These are phyloP conservation scores for Eupithecia subfuscata DNA, from an alignment of 2,888 invertebrate species.

Conservation along the genomic window DNA sequence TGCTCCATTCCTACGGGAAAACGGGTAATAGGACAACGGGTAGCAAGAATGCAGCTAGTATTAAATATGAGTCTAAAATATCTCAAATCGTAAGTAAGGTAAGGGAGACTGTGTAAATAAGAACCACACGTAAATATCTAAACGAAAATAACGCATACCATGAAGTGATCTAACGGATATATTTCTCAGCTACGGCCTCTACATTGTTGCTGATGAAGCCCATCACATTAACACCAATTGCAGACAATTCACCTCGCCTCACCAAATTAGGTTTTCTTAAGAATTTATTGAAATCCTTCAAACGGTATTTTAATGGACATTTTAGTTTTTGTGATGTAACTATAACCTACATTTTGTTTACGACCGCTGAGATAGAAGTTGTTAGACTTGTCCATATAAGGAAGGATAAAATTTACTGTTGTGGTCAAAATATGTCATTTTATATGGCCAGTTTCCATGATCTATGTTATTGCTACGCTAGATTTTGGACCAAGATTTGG, in stretches of 20 bases:
- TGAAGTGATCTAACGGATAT: not conserved
- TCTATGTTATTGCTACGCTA: slow-evolving; percentile 7
- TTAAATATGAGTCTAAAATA: too few relatives aligned
- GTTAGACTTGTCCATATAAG: slow-evolving; percentile 27
- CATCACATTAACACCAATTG: slow-evolving; percentile 17
- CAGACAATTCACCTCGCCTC: slow-evolving; percentile 7
- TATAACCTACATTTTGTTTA: slow-evolving; percentile 38
- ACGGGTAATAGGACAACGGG: too few relatives aligned
- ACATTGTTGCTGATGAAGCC: not conserved
- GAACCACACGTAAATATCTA: not conserved
- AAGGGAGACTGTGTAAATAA: too few relatives aligned
- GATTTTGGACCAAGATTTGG: not conserved
- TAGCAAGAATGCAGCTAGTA: too few relatives aligned
- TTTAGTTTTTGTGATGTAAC: slow-evolving; percentile 38
- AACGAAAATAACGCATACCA: not conserved
- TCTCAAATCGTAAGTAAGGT: too few relatives aligned
- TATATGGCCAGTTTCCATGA: slow-evolving; percentile 17
- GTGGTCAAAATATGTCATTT: slow-evolving; percentile 20
- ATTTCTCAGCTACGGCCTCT: slow-evolving; percentile 8
- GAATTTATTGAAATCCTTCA: slow-evolving; percentile 32
- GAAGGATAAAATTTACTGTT: slow-evolving; percentile 20
- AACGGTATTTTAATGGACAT: slow-evolving; percentile 32
- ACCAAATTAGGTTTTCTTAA: slow-evolving; percentile 16
- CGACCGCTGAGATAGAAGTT: slow-evolving; percentile 23
- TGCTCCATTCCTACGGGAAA: too few relatives aligned